Percentiles rank a stretch among this genome's conserved stretches.
Conservation (phyloP, 2,888 invertebrate species). For the Pseudolycoriella hygida region DNA sequence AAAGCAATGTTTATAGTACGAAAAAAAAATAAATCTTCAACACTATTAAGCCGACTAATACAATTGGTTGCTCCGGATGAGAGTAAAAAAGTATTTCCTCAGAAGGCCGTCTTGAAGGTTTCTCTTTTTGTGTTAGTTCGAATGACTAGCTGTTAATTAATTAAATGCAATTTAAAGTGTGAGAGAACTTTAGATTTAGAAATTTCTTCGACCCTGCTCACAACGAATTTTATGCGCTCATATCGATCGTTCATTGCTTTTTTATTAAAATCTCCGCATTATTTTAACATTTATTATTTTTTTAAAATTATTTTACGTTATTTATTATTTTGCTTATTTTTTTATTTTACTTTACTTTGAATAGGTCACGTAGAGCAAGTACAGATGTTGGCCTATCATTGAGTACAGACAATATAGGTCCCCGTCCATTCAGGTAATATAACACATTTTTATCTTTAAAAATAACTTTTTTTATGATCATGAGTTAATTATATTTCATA, state of each 20-base stretch:
- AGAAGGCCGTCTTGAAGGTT: no score
- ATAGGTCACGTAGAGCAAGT: conserved; percentile 71
- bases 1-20: no score
- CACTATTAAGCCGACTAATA: no score
- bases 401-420: conserved; percentile 46
- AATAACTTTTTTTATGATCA: background rate
- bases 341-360: background rate
- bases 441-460: conserved; percentile 1
- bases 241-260: background rate
- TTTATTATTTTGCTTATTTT: conserved; percentile 8
- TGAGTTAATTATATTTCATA: conserved; percentile 12
- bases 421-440: conserved; percentile 21
- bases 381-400: conserved; percentile 44
- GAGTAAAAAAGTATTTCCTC: no score
- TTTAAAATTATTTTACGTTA: conserved; percentile 15
- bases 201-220: no score
- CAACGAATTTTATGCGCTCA: background rate
- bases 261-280: background rate
- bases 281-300: conserved; percentile 11
- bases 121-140: no score
- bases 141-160: no score
- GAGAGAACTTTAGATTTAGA: no score
- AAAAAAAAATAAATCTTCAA: no score
- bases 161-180: no score
- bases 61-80: no score